Percentiles rank a stretch among this genome's conserved stretches.
These are phyloP conservation scores for Pipistrellus kuhlii DNA, from an alignment of 2,797 vertebrate species.

Conservation along the genomic window DNA sequence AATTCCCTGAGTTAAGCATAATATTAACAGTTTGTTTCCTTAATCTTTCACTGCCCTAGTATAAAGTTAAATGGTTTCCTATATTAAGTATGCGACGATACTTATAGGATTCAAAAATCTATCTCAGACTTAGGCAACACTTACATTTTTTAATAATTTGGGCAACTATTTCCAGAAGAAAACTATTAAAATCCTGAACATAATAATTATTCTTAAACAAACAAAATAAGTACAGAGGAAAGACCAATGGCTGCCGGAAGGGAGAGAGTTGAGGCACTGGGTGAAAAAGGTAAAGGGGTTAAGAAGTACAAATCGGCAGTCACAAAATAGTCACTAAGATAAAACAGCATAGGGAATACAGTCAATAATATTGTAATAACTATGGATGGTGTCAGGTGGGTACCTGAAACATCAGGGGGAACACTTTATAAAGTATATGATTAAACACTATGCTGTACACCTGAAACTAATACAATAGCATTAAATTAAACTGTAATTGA, in stretches of 20 bases:
- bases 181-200: neutral
- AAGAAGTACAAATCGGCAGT: neutral
- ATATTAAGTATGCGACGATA: neutral
- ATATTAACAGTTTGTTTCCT: neutral
- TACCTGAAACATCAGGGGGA: neutral
- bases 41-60: neutral
- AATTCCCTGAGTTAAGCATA: neutral
- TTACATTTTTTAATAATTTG: neutral
- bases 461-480: neutral
- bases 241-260: neutral
- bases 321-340: neutral
- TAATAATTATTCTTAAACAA: neutral
- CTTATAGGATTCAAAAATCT: neutral
- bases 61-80: neutral
- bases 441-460: neutral
- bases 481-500: neutral
- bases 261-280: neutral
- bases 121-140: neutral
- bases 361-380: neutral
- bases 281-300: neutral
- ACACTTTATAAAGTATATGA: neutral
- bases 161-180: neutral
- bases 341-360: neutral
- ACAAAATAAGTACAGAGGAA: neutral
- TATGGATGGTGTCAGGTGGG: neutral